phyloP scores from a whole-genome alignment of 1,140 invertebrate genomes.

The Eciton burchellii region DNA sequence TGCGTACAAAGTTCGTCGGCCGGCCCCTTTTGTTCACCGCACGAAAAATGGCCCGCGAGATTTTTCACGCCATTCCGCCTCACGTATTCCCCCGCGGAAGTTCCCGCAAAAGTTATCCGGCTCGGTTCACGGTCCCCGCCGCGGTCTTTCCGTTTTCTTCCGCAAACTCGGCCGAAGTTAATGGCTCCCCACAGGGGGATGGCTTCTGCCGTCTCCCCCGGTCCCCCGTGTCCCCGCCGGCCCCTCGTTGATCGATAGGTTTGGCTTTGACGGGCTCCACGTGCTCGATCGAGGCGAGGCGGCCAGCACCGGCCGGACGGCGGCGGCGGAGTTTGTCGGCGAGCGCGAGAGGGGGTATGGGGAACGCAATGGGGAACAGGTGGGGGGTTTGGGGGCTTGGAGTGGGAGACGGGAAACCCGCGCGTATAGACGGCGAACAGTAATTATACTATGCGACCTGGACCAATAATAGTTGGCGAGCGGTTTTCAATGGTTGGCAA shows the following conservation, averaged over 20 bases:
- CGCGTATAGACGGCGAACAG: slow-evolving; percentile 63
- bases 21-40: slow-evolving; percentile 64
- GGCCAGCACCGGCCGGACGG: slow-evolving; percentile 16
- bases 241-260: slow-evolving; percentile 59
- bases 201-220: no score
- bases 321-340: slow-evolving; percentile 36
- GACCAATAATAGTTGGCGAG: slow-evolving; percentile 79
- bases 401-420: no score
- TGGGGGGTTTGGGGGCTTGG: no score
- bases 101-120: slow-evolving; percentile 70
- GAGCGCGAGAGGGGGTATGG: neutral
- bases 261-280: slow-evolving; percentile 61
- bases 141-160: slow-evolving; percentile 54
- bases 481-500: slow-evolving; percentile 79
- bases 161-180: slow-evolving; percentile 61
- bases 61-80: slow-evolving; percentile 73
- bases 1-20: slow-evolving; percentile 36
- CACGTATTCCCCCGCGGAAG: slow-evolving; percentile 71
- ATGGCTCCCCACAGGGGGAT: slow-evolving; percentile 30
- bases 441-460: slow-evolving; percentile 79
- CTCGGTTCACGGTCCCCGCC: slow-evolving; percentile 48
- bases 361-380: no score
- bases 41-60: slow-evolving; percentile 69
- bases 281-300: slow-evolving; percentile 39
- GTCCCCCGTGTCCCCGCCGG: no score